Evolutionary conservation across 1,140 invertebrate genomes (phyloP), one percentile per base, ranked within the genome.

Genomic region (Heliothis virescens): DNA sequence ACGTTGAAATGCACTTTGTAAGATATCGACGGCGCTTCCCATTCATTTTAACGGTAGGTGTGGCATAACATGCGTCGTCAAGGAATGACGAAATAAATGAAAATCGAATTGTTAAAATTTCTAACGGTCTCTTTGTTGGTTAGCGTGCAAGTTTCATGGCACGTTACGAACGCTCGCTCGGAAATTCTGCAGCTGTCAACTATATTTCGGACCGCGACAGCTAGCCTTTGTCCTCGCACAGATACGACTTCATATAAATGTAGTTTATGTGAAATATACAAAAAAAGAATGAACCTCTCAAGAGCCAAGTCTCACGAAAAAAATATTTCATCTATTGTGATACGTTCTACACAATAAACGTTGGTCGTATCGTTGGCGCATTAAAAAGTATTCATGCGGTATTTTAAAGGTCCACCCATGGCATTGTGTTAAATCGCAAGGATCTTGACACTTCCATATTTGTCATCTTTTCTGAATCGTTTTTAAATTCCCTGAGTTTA

Each of bases 321-420:
- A 93, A 94, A 93, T 88, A 81, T 73, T 79, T 82, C 60, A 26
- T 74, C 88, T 87, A 90, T 93, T 92, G 90, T 92, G 75, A 86
- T 79, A 72, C 29, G 73, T 85, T 78, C 29, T 77, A 86, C 84
- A 92, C 87, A 92, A 93, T 91, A 84, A 87, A 84, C 85, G 89
- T 89, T 92, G 90, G 92, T 90, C 92, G 92, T 92, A 93, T 93
- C 92, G 89, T 89, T 93, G 90, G 90, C 92, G 87, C 90, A 93
- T 94, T 94, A 94, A 94, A 94, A 93, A 93, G 92, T 92, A 94
- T 94, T 94, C 92, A 93, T 90, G 90, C 89, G 90, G 90, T 91
- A 90, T 91, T 86, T 85, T 93, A 90, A 84, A 83, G 83, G 87
- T 89, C 89, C 87, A 88, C 86, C 84, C 75, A 77, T 87, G 85